Evolutionary conservation across 2,113 vertebrate genomes (phyloP).

Genomic region (Rattus norvegicus): GRCr8 NC_086036.1:77429001-77429500

Average conservation of each 20-base stretch:
- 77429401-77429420: not conserved
- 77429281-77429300: rapidly evolving
- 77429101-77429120: not conserved
- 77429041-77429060: not conserved
- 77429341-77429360: not conserved
- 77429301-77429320: rapidly evolving
- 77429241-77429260: not conserved
- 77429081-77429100: rapidly evolving
- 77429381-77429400: rapidly evolving
- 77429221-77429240: not conserved
- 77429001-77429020: not conserved
- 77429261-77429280: not conserved
- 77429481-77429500: too few species aligned
- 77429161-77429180: rapidly evolving
- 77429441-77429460: not conserved
- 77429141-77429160: rapidly evolving
- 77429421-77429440: not conserved
- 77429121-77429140: not conserved
- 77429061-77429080: rapidly evolving
- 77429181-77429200: not conserved
- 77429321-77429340: rapidly evolving
- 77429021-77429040: not conserved
- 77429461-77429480: not conserved
- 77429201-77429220: too few species aligned
- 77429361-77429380: not conserved